Evolutionary conservation across 2,113 vertebrate genomes (phyloP), one percentile per base, ranked within the genome.

Genomic region (Limanda limanda): DNA sequence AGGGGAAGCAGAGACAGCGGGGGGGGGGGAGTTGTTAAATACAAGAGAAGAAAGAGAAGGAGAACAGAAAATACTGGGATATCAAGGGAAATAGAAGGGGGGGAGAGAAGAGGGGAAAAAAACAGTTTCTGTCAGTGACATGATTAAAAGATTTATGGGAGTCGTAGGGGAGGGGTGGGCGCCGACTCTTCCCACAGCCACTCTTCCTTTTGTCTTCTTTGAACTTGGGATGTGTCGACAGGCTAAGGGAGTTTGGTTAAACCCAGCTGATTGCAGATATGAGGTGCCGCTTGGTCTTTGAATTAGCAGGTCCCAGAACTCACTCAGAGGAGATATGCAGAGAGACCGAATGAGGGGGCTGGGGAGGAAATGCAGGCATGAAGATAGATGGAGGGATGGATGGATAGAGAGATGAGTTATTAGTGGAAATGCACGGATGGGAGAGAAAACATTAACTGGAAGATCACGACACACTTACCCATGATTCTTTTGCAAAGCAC

Each of bases 61-160:
- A 80, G 74, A 78, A 67, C 31, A 67, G 68, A 79, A 76, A 84
- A 85, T 72, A 64, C 45, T 31, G 68, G 54, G 42, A 82, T 80
- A 86, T 82, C 85, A 85, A 75, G 88, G 81, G 81, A 83, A 83
- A 72, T 35, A 42, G 73, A 78, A 63, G 25, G 45, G 56, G 11
- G 20, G 17, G 24, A 45, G 52, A 5, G 20, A 40, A 9, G 11
- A 37, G 47, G 17, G 35, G 71, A 73, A 71, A 84, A 71, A 82
- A 47, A 15, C 14, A 20, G 66, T 86, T 82, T 80, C 80, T 78
- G 85, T 84, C 87, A 76, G 83, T 84, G 88, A 85, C 84, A 82
- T 90, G 89, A 92, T 93, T 92, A 92, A 91, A 93, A 92, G 88
- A 90, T 92, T 86, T 70, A 88, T 88, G 70, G 72, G 69, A 86